Evolutionary conservation across 2,888 invertebrate species (phyloP), one percentile per base, ranked within the genome.

Genomic region (Calliscelio sp.): DNA sequence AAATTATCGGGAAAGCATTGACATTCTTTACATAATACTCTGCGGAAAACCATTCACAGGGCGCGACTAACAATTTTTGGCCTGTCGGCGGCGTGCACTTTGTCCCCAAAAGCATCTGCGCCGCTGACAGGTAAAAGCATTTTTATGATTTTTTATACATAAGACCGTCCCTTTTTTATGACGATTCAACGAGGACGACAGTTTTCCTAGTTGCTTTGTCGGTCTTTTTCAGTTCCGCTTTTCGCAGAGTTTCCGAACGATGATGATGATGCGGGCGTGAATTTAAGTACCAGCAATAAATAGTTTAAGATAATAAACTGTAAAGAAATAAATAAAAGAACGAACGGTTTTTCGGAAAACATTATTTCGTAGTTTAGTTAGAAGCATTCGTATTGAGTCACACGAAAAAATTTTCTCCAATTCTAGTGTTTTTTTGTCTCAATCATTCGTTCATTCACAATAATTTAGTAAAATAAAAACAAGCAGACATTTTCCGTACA

Each of bases 141-240:
- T 68, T 81, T 80, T 80, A 66, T 51, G 66, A 68, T 74, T 79
- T 79, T 79, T 71, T 70, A 61, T 61, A 65, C n/a, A n/a, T n/a
- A 14, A 44, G 11, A 0, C 14, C 46, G 46, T 49, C 22, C 46
- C 22, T 44, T 63, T 68, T 74, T 73, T 81, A 81, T 68, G 68
- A 74, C 74, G 41, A 79, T 57, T 73, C 71, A 24, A 57, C 14
- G 71, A 71, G 71, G 35, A 57, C 14, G 71, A 71, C 79, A 70
- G 46, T 68, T 28, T n/a, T n/a, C n/a, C 25, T 25, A 8, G 35
- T 18, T 24, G 22, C 78, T 80, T 80, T 74, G 81, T 81, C 81
- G 81, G 81, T 68, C 10, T 32, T 25, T 24, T 25, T 32, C 20
- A 61, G 61, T 71, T 71, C 79, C 65, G 71, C 49, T 81, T 74